Evolutionary conservation across 2,113 vertebrate genomes (phyloP), one percentile per base, ranked within the genome.

Genomic region (Anolis sagrei): DNA sequence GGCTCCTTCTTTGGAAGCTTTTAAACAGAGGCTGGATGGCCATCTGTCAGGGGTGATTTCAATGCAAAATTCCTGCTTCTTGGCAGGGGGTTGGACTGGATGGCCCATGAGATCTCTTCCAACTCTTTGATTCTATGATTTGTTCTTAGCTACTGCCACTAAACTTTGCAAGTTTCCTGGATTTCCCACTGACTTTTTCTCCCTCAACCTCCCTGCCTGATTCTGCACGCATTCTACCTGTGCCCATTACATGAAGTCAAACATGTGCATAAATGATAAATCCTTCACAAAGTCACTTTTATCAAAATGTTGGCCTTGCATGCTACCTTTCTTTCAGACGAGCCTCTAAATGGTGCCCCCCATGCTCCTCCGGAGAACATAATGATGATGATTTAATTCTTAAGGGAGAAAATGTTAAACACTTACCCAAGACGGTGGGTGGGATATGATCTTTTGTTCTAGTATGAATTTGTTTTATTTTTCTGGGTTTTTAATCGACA

Each of bases 401-500:
- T 79, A 1, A 78, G 21, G 61, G 90, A 69, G 32, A 81, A 64
- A 34, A 82, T 62, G 83, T 86, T 36, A n/a, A 90, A 82, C 0
- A 49, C 73, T 86, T 89, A 18, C 49, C 80, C 79, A 58, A 3
- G 23, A 0, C 77, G 29, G 2, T 34, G 0, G 54, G 10, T 54
- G 77, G 48, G 16, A 13, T 5, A 10, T 9, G 36, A 78, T 82
- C 85, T 89, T 84, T 86, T 81, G 9, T 81, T 44, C 32, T 84
- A 39, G 54, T 54, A 29, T 23, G 70, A 88, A 61, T 70, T 82
- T 76, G 64, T 72, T 91, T 91, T 79, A 44, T 73, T 66, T n/a
- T 61, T 36, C 49, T 69, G 75, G 68, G 54, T 61, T 87, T 88
- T 79, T 74, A 89, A 92, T 92, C 85, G 80, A 84, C 76, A 85